Base-by-base conservation (phyloP, 2,888 invertebrate genomes). In the Epinotia nisella region DNA sequence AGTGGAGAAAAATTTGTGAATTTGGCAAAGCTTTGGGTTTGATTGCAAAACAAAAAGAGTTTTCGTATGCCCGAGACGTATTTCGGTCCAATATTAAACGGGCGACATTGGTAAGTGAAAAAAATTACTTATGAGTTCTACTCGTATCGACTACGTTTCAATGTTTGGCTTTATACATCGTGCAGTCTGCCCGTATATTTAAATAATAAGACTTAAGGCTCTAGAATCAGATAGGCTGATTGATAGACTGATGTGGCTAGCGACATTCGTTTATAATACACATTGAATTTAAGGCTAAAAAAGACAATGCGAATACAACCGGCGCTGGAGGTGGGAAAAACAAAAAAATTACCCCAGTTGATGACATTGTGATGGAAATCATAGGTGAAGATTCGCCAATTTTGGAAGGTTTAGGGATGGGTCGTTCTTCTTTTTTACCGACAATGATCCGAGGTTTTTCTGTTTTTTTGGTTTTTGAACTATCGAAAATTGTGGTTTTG, bases 41-140 rank as follows among this genome's bases (percentile, higher is more conserved):
- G 19, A 53, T 53, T 19, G 53, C 53, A 19, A 53, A 53, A 53
- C 17, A 19, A 17, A 53, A 53, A 53, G 53, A 53, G 17, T 53
- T 53, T 53, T 53, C 53, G 53, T 53, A 53, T 53, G 53, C 53
- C 53, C 53, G 53, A 53, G 53, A 53, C 53, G 53, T 53, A 53
- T 53, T 53, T 53, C 17, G 53, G 53, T 53, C 17, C 17, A 53
- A 53, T 53, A 53, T 53, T 19, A 53, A 53, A 53, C 53, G 53
- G 53, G 17, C 53, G 53, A 53, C 53, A 53, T 53, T 53, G 53
- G 53, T 19, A 53, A 53, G 53, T 53, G 19, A 53, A 49, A 49
- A 13, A 4, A 49, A 3, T 2, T 24, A 24, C 24, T 49, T 49
- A 49, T 49, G 49, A 49, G 49, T 49, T 49, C 49, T 15, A 49